Percentiles rank a stretch among this genome's conserved stretches.
phyloP scores from a whole-genome alignment of 2,888 invertebrate genomes.

The Drosophila kuntzei region DNA sequence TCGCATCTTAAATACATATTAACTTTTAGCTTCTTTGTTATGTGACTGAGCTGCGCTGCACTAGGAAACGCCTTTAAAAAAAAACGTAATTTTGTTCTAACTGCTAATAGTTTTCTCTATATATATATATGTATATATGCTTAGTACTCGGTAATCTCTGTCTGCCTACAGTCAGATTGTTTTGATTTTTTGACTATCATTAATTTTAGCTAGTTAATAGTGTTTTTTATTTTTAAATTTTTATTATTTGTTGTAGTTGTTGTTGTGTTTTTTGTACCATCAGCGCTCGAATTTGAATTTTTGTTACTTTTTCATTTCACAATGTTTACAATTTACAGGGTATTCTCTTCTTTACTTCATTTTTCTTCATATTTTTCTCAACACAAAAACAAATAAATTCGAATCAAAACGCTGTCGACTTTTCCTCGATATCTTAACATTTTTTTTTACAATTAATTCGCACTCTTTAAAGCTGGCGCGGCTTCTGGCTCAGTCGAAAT shows the following conservation, averaged over 20 bases:
- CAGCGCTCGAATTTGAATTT: slow-evolving; percentile 84
- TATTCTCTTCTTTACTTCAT: slow-evolving; percentile 33
- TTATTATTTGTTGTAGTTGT: slow-evolving; percentile 75
- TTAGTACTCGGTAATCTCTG: slow-evolving; percentile 30
- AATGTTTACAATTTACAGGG: slow-evolving; percentile 56
- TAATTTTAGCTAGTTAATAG: slow-evolving; percentile 62
- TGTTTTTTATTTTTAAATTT: slow-evolving; percentile 33
- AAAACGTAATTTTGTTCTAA: slow-evolving; percentile 15
- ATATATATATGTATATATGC: slow-evolving; percentile 9
- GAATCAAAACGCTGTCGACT: slow-evolving; percentile 53
- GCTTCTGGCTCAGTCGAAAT: slow-evolving; percentile 64
- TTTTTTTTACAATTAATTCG: slow-evolving; percentile 23
- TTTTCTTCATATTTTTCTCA: slow-evolving; percentile 14
- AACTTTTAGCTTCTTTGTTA: slow-evolving; percentile 15
- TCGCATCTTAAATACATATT: slow-evolving; percentile 3
- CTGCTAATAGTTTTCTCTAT: slow-evolving; percentile 41
- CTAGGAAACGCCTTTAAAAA: slow-evolving; percentile 43
- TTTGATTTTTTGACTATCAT: slow-evolving; percentile 39
- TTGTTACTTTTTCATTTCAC: slow-evolving; percentile 61
- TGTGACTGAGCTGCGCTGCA: slow-evolving; percentile 40
- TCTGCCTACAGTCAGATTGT: slow-evolving; percentile 44
- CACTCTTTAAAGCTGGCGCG: slow-evolving; percentile 50
- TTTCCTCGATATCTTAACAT: slow-evolving; percentile 4
- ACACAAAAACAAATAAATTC: slow-evolving; percentile 35
- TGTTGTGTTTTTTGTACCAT: slow-evolving; percentile 82